Base-by-base conservation (phyloP, 2,888 invertebrate genomes). In the Leptarthrus brevirostris region DNA sequence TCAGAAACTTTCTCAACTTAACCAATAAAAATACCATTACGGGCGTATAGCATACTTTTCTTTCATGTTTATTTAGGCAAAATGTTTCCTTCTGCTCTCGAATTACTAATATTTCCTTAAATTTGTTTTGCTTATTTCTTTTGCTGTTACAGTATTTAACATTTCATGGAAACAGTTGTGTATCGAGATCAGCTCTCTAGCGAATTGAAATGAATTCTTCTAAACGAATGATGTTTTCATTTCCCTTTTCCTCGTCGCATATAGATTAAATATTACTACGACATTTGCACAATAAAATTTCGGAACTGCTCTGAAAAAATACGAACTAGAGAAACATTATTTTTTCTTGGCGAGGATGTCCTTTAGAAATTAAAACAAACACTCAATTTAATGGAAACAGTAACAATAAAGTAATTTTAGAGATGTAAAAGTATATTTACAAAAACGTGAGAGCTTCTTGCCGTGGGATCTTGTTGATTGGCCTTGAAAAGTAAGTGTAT, bases 21-120 rank as follows among this genome's bases (percentile, higher is more conserved):
- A 14, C 30, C 30, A 56, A 56, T 56, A 56, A 26, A 56, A 56
- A 30, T 16, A 56, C 34, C 24, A 18, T 56, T 30, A 10, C 26
- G n/a, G n/a, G 16, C 30, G 56, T n/a, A n/a, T 24, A 30, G 30
- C 14, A 18, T 6, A 34, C 34, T 56, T 56, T 56, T 16, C 30
- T 26, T n/a, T n/a, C n/a, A 18, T 56, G 16, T 56, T 56, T 56
- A 56, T 56, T 56, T 56, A 54, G 18, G 16, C 34, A 14, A 34
- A 56, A 56, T 26, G 16, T 14, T 56, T 14, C 26, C 12, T 34
- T 40, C n/a, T 40, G 40, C n/a, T 12, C n/a, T 40, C n/a, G 12
- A 40, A 40, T 40, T 40, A 40, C 40, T 6, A 40, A 40, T 12
- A 12, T 40, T 40, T 12, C 12, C 40, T 12, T n/a, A 12, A 40